Base-by-base conservation (phyloP, 2,888 invertebrate species). In the Ormyrus rosae region DNA sequence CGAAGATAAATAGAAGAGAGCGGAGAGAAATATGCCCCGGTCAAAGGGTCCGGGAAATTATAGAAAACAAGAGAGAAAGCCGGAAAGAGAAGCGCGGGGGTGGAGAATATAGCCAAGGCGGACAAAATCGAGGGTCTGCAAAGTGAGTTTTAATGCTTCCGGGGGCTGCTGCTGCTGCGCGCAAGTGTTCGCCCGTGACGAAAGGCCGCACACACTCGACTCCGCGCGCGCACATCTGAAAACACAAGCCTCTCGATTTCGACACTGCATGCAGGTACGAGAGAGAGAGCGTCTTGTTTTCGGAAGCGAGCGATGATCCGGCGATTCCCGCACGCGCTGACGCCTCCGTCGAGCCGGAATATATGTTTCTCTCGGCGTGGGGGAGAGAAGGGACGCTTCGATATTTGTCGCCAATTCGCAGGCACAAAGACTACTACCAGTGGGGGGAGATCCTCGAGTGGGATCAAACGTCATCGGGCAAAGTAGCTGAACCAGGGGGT, bases 71-170 rank as follows among this genome's bases (percentile, higher is more conserved):
- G 34, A 19, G 51, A 61, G 51, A 61, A 34, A 46, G 63, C 34
- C 34, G 34, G 5, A 63, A 63, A 63, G 34, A 34, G 67, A 34
- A 53, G 0, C 5, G 34, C n/a, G 13, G 45, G 8, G 0, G 13
- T 11, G 11, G 2, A 5, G n/a, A 45, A 13, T 8, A 13, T n/a
- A 10, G 34, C 10, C 6, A 55, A 13, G 51, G 10, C 4, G 10
- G 9, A 65, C 53, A 55, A 46, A 46, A 68, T 19, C 11, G 68
- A 82, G 82, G 82, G 85, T 81, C 82, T 80, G 83, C 84, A 85
- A 85, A 86, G 85, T 85, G 84, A 84, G 86, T 87, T 86, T 86
- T 85, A 86, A 86, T 85, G 85, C 83, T 84, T 78, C 83, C 81
- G 83, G 84, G 84, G 84, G 83, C 71, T 75, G 70, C 56, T 34